A percentile compares a stretch with the other conserved stretches of the same genome.
Evolutionary conservation across 2,113 vertebrate genomes (phyloP).

Genomic region (Saguinus imperator): DNA sequence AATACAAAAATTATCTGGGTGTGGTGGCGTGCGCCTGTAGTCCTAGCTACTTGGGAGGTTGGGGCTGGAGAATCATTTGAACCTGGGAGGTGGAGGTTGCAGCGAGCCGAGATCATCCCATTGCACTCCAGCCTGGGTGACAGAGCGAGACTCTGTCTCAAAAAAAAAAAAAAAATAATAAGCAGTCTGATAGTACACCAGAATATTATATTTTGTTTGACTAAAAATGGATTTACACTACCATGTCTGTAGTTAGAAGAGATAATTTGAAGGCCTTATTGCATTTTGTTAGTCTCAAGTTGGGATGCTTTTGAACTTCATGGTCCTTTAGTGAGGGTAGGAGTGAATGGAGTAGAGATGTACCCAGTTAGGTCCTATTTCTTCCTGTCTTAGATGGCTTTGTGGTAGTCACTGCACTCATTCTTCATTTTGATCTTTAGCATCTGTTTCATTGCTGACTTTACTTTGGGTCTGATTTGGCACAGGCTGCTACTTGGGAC

Average conservation of each 20-base stretch:
- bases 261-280: neutral
- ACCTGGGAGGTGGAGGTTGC: too few species aligned
- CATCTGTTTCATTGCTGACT: constrained; percentile 43
- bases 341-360: neutral
- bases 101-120: too few species aligned
- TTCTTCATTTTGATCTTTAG: constrained; percentile 50
- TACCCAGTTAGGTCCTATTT: neutral
- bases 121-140: too few species aligned
- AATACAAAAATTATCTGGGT: too few species aligned
- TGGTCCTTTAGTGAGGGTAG: neutral
- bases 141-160: too few species aligned
- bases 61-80: too few species aligned
- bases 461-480: constrained; percentile 28
- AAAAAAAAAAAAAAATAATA: too few species aligned
- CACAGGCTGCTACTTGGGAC: constrained; percentile 15
- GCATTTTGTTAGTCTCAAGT: neutral
- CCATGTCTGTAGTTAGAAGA: constrained; percentile 10
- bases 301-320: neutral
- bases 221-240: constrained; percentile 7
- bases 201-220: constrained; percentile 40
- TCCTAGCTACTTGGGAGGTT: too few species aligned
- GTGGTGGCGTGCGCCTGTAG: too few species aligned
- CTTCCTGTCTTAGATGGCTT: constrained; percentile 40
- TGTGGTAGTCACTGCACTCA: constrained; percentile 10
- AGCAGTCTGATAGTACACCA: neutral